Evolutionary conservation across 2,113 vertebrate genomes (phyloP), one percentile per base, ranked within the genome.

Genomic region (Maccullochella peelii): DNA sequence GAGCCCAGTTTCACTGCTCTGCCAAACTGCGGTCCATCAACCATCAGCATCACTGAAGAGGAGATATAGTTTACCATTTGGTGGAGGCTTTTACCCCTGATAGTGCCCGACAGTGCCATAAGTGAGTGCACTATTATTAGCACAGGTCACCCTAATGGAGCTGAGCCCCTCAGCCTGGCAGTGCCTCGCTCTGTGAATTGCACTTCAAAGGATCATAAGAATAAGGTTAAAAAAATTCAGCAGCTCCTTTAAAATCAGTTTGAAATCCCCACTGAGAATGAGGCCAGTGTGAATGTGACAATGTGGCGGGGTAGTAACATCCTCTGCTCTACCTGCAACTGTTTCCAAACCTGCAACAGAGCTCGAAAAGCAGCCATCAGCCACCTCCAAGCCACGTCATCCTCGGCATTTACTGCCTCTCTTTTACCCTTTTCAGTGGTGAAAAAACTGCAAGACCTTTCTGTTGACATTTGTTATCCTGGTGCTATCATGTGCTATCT

Each of bases 141-240:
- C 82, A 25, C 69, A 66, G 84, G 88, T 91, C 85, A 78, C 73
- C 84, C 84, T 68, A 68, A 79, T 75, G 82, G 84, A 88, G 69
- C 52, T 55, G 79, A 86, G 79, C 79, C 85, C 87, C 75, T 82
- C 65, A 71, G 82, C 80, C 80, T 84, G 74, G 52, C 79, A 84
- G 73, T 18, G 76, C 67, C 70, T 82, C 63, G 59, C 84, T 88
- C 78, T 63, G 40, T 78, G 69, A 57, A 59, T 33, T 86, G 82
- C 82, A 91, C 88, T 92, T 93, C 92, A 92, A 90, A 92, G 78
- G 74, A 71, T 62, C 74, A 76, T 36, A 73, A 77, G 72, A 88
- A 86, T 84, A 82, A 88, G 74, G 79, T 91, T 86, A 76, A 88
- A 82, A 82, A 92, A 86, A 85, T 68, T 82, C 76, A 67, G 79